Conservation (phyloP, 2,888 invertebrate genomes). For the Diaphora mendica region DNA sequence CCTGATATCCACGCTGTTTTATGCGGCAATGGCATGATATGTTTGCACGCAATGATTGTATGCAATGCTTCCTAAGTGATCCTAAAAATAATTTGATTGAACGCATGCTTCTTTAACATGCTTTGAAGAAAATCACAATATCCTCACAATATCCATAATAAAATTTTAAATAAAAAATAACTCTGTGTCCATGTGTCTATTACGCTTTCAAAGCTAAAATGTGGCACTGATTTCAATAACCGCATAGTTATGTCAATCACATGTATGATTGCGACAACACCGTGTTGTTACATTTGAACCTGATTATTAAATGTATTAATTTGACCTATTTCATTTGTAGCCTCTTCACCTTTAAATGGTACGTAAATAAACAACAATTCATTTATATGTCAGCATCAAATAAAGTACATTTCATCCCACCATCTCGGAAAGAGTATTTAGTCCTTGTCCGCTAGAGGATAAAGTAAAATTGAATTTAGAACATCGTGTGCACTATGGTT, state of each 20-base stretch:
- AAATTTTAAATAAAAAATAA: no score
- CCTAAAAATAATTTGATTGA: no score
- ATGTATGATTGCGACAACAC: constrained; percentile 43
- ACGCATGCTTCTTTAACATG: background rate
- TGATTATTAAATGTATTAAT: constrained; percentile 45
- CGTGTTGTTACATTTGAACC: constrained; percentile 48
- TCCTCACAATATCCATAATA: no score
- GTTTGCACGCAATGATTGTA: background rate
- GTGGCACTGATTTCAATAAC: background rate
- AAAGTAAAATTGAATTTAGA: no score
- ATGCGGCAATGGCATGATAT: background rate
- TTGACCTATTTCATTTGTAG: constrained; percentile 38
- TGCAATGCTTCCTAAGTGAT: no score
- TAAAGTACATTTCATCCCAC: background rate
- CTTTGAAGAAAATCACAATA: no score
- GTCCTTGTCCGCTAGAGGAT: no score
- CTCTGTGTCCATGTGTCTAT: no score
- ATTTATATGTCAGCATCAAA: background rate
- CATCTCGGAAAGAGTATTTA: no score
- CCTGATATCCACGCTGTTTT: background rate
- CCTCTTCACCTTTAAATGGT: background rate
- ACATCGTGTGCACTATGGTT: no score
- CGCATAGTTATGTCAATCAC: constrained; percentile 25
- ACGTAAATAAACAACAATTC: background rate
- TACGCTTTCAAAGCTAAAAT: no score